Base-by-base conservation (phyloP, 2,113 vertebrate genomes). In the Merops nubicus region DNA sequence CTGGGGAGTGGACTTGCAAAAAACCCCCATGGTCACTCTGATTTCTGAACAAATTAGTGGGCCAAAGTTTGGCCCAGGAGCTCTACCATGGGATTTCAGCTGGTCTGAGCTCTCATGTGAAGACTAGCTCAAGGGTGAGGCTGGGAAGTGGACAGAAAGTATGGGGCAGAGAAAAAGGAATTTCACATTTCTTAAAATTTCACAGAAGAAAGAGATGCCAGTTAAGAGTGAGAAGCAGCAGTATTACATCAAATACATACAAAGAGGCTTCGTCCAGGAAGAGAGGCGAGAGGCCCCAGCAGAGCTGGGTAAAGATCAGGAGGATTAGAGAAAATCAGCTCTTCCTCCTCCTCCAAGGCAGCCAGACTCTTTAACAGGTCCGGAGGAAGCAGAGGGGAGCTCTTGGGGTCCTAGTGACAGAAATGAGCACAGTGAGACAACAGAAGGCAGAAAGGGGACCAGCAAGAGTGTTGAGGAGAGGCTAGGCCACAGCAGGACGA, bases 311-410 rank as follows among this genome's bases (percentile, higher is more conserved):
- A 99, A 99, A 99, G 99, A 98, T 99, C 99, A 98, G 99, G 99
- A 99, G 99, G 99, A 98, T 99, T 99, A 99, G 99, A 98, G 98
- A 99, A 99, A 98, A 99, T 98, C 97, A 99, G 99, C 99, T 99
- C 99, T 98, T 99, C 99, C 98, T 99, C 99, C 98, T 99, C 99
- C 99, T 99, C 99, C 98, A 99, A 99, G 97, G 99, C 99, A 98
- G 99, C 99, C 98, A 99, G 99, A 99, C 99, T 99, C 98, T 99
- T 99, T 99, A 99, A 99, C 99, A 99, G 99, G 99, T 99, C 99
- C 98, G 99, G 99, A 98, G 99, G 99, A 95, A 99, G 99, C 98
- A 99, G 98, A 99, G 99, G 99, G 98, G 99, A 99, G 99, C 98
- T 98, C 98, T 99, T 99, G 99, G 98, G 98, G 98, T 99, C 99